These are phyloP conservation scores for Cirrhinus mrigala DNA, from an alignment of 2,797 vertebrate species.

Conservation along the genomic window DNA sequence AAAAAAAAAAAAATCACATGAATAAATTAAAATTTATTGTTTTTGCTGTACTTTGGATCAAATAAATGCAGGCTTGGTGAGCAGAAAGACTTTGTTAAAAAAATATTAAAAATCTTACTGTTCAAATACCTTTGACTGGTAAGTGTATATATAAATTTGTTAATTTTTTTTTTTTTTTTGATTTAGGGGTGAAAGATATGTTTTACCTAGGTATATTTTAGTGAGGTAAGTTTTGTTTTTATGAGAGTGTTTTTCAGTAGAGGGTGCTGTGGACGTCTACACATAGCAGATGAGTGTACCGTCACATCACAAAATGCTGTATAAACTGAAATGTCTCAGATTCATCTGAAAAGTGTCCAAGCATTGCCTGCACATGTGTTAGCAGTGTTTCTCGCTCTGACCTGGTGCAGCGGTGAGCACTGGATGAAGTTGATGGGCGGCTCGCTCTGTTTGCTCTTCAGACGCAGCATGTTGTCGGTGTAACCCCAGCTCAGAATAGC, in stretches of 20 bases:
- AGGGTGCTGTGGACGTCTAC: neutral
- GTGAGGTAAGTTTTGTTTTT: too few species aligned
- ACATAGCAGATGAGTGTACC: neutral
- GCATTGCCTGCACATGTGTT: neutral
- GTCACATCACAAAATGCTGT: neutral
- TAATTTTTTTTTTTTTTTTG: neutral
- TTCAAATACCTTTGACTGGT: too few species aligned
- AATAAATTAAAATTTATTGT: too few species aligned
- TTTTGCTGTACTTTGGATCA: too few species aligned
- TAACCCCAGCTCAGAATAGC: slow-evolving; percentile 99
- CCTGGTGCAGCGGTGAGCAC: slow-evolving; percentile 94
- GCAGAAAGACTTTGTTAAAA: too few species aligned
- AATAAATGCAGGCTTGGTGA: too few species aligned
- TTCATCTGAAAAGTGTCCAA: neutral
- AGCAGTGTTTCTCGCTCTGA: slow-evolving; percentile 61
- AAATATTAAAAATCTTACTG: too few species aligned
- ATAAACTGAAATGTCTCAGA: neutral
- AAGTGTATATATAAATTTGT: too few species aligned
- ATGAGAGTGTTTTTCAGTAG: neutral
- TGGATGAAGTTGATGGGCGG: slow-evolving; percentile 97
- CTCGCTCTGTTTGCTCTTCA: slow-evolving; percentile 98
- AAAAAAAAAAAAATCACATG: too few species aligned
- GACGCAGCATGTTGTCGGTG: slow-evolving; percentile 91
- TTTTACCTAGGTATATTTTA: neutral
- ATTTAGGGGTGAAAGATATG: neutral